Conservation (phyloP, 2,797 vertebrate genomes). For the Poecilia picta region DNA sequence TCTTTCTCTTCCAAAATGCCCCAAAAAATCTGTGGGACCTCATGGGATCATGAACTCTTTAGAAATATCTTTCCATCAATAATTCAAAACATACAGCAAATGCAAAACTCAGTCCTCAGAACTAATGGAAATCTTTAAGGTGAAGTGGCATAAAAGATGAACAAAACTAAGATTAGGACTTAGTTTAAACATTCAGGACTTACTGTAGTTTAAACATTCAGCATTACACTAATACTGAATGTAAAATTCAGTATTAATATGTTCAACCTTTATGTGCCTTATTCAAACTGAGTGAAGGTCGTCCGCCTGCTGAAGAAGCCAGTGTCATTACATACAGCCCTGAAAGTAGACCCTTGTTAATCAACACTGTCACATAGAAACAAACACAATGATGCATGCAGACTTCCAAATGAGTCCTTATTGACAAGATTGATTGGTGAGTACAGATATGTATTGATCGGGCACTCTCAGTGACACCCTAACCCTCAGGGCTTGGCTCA, state of each 20-base stretch:
- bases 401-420: conserved; percentile 38
- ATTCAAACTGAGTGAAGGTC: neutral
- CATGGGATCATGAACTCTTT: neutral
- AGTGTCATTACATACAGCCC: conserved; percentile 78
- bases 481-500: conserved; percentile 26
- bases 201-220: too few relatives aligned
- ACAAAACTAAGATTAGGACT: neutral
- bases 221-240: neutral
- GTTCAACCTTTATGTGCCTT: neutral
- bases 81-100: neutral
- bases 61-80: neutral
- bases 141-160: neutral
- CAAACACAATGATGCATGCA: conserved; percentile 48
- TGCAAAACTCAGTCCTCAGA: neutral
- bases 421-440: conserved; percentile 50
- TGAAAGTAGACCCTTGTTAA: conserved; percentile 63
- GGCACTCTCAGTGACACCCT: conserved; percentile 50
- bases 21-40: neutral
- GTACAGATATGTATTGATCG: conserved; percentile 71
- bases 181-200: too few relatives aligned
- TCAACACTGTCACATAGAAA: conserved; percentile 62
- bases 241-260: neutral
- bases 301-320: conserved; percentile 66
- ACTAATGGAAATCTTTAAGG: neutral
- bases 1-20: neutral